Conservation (phyloP, 2,888 invertebrate genomes). For the Rotaria sp. region DNA sequence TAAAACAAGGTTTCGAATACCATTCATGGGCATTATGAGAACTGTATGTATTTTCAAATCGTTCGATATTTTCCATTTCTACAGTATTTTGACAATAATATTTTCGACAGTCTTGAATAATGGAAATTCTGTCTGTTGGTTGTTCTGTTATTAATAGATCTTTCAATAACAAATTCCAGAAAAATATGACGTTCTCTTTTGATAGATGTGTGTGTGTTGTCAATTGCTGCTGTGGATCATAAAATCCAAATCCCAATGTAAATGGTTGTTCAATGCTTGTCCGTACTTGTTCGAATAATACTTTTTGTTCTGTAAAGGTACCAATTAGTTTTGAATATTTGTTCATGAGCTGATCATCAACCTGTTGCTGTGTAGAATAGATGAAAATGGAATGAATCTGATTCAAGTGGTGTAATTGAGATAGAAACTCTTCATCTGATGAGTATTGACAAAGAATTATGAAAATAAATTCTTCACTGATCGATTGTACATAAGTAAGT, state of each 20-base stretch:
- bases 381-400: background rate
- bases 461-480: background rate
- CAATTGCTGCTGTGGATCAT: background rate
- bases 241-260: background rate
- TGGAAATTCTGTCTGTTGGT: background rate
- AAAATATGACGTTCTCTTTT: background rate
- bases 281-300: background rate
- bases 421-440: background rate
- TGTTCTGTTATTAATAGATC: background rate
- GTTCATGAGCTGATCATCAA: background rate
- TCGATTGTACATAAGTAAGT: background rate
- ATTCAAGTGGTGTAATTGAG: background rate
- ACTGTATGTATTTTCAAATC: background rate
- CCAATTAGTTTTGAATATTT: background rate
- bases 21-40: background rate
- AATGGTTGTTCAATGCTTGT: background rate
- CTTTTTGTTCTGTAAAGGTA: background rate
- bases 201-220: background rate
- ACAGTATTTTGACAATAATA: background rate
- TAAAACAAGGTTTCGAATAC: background rate
- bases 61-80: background rate
- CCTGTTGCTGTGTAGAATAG: background rate
- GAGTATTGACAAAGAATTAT: background rate
- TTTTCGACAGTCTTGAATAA: background rate
- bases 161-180: background rate